Evolutionary conservation across 2,113 vertebrate species (phyloP).

Genomic region (Orientallactaga bullata): DNA sequence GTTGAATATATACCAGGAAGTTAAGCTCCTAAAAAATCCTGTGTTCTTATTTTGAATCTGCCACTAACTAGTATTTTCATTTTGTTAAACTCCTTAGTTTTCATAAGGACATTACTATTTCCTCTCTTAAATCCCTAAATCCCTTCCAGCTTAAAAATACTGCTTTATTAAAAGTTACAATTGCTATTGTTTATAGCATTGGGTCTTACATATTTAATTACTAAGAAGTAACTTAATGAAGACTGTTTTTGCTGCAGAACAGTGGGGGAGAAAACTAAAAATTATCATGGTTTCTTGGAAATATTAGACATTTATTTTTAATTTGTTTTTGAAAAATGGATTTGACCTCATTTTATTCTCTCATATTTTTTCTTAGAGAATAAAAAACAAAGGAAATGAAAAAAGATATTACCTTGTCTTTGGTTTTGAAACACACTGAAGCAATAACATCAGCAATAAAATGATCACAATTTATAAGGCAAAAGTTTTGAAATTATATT

Average conservation of each 20-base stretch:
- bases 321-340: constrained; percentile 3
- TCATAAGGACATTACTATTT: not conserved
- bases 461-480: not conserved
- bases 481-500: not conserved
- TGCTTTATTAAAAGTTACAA: constrained; percentile 8
- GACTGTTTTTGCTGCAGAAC: not conserved
- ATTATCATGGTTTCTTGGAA: not conserved
- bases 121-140: not conserved
- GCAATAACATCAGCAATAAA: not conserved
- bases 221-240: not conserved
- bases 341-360: not conserved
- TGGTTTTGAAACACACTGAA: not conserved
- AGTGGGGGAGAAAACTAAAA: not conserved
- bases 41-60: constrained; percentile 29
- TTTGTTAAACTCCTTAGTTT: constrained; percentile 22
- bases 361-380: not conserved
- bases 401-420: not conserved
- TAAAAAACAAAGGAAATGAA: not conserved
- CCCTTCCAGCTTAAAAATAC: constrained; percentile 30
- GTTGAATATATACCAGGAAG: not conserved
- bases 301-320: constrained; percentile 39
- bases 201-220: not conserved
- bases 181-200: not conserved
- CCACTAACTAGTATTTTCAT: not conserved
- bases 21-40: not conserved